These are phyloP conservation scores for Castor canadensis DNA, from an alignment of 2,113 vertebrate genomes.

Conservation along the genomic window DNA sequence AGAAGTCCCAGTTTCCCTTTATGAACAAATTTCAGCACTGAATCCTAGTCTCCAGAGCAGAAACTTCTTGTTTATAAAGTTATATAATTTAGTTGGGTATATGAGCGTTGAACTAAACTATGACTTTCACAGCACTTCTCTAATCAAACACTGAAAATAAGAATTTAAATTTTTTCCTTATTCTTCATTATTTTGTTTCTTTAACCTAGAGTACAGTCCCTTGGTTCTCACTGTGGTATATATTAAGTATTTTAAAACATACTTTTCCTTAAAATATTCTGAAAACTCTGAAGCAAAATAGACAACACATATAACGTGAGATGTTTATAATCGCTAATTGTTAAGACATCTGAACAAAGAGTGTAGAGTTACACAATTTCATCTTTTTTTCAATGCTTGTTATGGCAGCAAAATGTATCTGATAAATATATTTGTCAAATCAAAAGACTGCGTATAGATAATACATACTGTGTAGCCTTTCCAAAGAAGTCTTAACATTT, in stretches of 20 bases:
- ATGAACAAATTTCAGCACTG: neutral
- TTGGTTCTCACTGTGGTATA: neutral
- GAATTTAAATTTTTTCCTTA: neutral
- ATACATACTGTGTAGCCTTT: neutral
- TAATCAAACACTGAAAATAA: neutral
- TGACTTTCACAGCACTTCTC: neutral
- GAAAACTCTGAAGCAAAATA: conserved; percentile 1
- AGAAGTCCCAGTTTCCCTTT: neutral
- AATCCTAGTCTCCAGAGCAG: neutral
- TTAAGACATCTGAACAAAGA: neutral
- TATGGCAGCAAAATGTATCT: neutral
- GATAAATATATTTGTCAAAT: neutral
- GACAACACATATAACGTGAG: neutral
- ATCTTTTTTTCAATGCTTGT: neutral
- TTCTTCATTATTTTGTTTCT: neutral
- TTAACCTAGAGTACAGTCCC: neutral
- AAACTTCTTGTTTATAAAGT: neutral
- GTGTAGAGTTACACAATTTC: neutral
- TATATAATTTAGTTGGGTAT: neutral
- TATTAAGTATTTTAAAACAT: neutral
- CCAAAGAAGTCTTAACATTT: neutral
- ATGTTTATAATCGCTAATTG: neutral
- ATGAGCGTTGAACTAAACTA: neutral
- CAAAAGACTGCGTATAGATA: neutral
- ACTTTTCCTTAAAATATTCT: neutral